Base-by-base conservation (phyloP, 2,797 vertebrate genomes). In the Pteropus rufus region DNA sequence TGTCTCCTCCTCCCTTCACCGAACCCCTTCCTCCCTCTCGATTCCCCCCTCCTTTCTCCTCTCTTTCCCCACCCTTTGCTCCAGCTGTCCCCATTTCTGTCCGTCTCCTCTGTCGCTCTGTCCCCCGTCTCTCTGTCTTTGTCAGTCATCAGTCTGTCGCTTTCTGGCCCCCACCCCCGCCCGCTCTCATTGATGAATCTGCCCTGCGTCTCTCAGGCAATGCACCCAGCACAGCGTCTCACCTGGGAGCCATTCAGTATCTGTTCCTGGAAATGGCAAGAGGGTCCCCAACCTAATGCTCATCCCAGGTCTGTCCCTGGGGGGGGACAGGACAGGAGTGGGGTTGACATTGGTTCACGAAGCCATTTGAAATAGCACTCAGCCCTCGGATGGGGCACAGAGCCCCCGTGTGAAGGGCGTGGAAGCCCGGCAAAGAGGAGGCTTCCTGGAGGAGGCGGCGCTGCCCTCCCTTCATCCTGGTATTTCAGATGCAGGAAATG, bases 221-320 rank as follows among this genome's bases (percentile, higher is more conserved):
- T 16, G 36, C 9, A 10, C 14, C 19, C 3, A 10, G 49, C 41
- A 41, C 10, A 5, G 46, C 8, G 10, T 75, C 84, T 34, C 24
- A 31, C 44, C 29, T 34, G 49, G 19, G 44, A 8, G 21, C 16
- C 73, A 6, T 9, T 87, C 64, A 36, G 0, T 46, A 12, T 75
- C 62, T 86, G 39, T 16, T 46, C 36, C 81, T 82, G 77, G 69
- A 84, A 16, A 18, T 10, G 54, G 39, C 3, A 15, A 24, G 31
- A 70, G 34, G 21, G 4, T 76, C 41, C 41, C 4, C 24, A 23
- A 0, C 41, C 29, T n/a, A 19, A 26, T 11, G 0, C 9, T 0
- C 23, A 7, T 15, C 44, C 21, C 1, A 1, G 44, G 29, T 1
- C 1, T 11, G 73, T 36, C 64, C 52, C 31, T 4, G 2, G 0